These are phyloP conservation scores for Coenobita brevimanus DNA, from an alignment of 1,140 invertebrate species.

Conservation along the genomic window DNA sequence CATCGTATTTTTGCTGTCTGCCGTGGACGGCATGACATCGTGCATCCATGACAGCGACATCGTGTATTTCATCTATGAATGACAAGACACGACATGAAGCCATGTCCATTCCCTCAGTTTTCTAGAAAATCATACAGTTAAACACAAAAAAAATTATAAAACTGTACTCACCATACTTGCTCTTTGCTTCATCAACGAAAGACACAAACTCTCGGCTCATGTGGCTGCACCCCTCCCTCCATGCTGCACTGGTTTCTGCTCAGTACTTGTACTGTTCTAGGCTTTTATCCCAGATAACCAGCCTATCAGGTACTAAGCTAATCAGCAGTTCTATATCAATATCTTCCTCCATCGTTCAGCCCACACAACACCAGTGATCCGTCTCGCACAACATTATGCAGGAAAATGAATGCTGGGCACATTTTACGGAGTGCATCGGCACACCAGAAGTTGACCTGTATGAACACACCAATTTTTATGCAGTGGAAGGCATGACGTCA, in stretches of 20 bases:
- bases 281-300: conserved; percentile 12
- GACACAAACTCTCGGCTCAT: too few relatives aligned
- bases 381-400: background rate
- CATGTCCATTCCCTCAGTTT: too few relatives aligned
- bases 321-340: conserved; percentile 14
- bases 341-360: background rate
- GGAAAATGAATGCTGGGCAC: conserved; percentile 13
- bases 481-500: background rate
- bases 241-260: background rate
- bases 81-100: too few relatives aligned
- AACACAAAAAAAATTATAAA: too few relatives aligned
- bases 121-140: too few relatives aligned
- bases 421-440: background rate
- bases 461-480: background rate
- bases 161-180: too few relatives aligned
- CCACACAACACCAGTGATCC: background rate
- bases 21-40: too few relatives aligned
- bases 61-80: too few relatives aligned
- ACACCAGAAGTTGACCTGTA: background rate
- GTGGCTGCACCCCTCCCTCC: too few relatives aligned
- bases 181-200: too few relatives aligned
- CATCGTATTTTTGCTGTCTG: too few relatives aligned
- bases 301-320: background rate
- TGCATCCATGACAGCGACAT: too few relatives aligned
- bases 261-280: background rate